phyloP scores from a whole-genome alignment of 2,113 vertebrate genomes.

The Malurus cyaneus region DNA sequence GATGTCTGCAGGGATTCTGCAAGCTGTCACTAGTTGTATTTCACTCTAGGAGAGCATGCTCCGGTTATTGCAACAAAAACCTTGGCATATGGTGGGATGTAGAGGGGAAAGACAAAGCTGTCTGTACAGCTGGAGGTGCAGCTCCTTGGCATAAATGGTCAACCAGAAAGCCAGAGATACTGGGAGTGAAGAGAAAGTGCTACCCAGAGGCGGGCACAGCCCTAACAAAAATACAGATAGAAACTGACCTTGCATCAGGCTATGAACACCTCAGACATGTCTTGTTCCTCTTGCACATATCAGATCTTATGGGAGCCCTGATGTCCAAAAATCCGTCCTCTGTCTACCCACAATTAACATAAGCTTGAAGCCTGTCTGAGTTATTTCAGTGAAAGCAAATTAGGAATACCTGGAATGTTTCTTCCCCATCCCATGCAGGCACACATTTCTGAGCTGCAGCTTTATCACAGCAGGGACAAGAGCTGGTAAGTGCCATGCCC shows the following conservation, averaged over 20 bases:
- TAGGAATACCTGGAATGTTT: background rate
- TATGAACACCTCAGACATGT: background rate
- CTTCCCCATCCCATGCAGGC: background rate
- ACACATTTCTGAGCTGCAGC: background rate
- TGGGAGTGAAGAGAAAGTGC: rapidly evolving
- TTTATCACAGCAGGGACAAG: background rate
- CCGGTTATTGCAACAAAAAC: background rate
- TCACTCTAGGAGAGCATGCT: background rate
- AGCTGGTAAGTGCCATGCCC: background rate
- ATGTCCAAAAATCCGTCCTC: background rate
- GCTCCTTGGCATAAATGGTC: background rate
- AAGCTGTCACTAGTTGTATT: background rate
- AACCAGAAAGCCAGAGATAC: background rate
- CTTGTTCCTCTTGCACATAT: no score
- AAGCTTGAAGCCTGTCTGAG: background rate
- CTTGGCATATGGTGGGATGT: background rate
- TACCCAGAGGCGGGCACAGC: background rate
- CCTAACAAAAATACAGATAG: rapidly evolving
- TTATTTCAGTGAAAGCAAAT: background rate
- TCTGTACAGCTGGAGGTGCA: background rate
- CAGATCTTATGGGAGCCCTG: background rate
- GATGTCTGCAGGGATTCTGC: background rate
- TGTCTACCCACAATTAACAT: background rate
- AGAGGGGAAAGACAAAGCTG: background rate
- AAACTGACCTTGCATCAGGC: background rate